These are phyloP conservation scores for Pseudomyrmex pallidus DNA, from an alignment of 1,140 invertebrate species.

Conservation along the genomic window DNA sequence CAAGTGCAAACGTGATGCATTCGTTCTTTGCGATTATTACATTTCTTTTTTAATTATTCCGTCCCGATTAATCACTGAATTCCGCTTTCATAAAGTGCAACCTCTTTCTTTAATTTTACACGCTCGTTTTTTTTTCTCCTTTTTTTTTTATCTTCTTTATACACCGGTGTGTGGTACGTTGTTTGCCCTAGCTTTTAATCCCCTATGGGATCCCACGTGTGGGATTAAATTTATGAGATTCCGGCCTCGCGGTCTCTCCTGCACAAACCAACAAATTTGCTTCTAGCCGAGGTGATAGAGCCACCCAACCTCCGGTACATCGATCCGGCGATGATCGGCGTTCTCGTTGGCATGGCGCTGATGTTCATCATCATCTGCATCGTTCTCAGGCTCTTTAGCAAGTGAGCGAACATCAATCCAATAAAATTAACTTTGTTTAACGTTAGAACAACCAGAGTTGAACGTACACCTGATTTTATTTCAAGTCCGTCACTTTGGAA, in stretches of 20 bases:
- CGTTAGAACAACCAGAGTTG: too few relatives aligned
- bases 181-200: conserved; percentile 4
- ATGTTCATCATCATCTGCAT: conserved; percentile 98
- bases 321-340: conserved; percentile 95
- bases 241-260: not conserved
- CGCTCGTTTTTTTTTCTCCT: not conserved
- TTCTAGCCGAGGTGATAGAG: conserved; percentile 84
- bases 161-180: not conserved
- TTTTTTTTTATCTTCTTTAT: not conserved
- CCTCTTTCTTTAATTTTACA: not conserved
- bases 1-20: too few relatives aligned
- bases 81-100: too few relatives aligned
- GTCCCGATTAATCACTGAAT: not conserved
- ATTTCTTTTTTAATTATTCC: not conserved
- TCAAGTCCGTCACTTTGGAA: too few relatives aligned
- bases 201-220: not conserved
- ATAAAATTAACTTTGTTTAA: too few relatives aligned
- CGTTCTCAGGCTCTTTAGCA: conserved; percentile 96
- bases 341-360: conserved; percentile 94
- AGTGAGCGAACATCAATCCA: conserved; percentile 87
- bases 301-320: conserved; percentile 87
- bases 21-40: too few relatives aligned
- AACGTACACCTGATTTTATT: too few relatives aligned
- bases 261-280: conserved; percentile 21
- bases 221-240: conserved; percentile 21